These are phyloP conservation scores for Halcyon chelicuti DNA, from an alignment of 2,797 vertebrate species.

Conservation along the genomic window DNA sequence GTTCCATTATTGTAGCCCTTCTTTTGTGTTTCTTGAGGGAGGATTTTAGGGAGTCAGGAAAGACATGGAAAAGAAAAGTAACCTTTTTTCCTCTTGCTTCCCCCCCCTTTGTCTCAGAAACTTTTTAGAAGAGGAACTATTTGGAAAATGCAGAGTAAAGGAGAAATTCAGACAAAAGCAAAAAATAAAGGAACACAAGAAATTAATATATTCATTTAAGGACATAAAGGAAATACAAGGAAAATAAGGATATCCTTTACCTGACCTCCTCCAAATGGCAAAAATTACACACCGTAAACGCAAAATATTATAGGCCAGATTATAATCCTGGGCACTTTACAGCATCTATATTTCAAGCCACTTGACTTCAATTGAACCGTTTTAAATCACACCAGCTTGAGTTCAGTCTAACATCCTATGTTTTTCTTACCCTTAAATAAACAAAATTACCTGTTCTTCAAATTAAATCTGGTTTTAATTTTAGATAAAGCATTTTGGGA, in stretches of 20 bases:
- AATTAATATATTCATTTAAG: not conserved
- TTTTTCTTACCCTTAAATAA: slow-evolving; percentile 51
- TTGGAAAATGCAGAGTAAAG: not conserved
- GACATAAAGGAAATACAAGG: not conserved
- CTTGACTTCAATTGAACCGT: not conserved
- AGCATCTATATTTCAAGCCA: not conserved
- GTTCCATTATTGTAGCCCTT: not conserved
- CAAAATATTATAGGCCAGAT: not conserved
- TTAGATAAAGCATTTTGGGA: slow-evolving; percentile 16
- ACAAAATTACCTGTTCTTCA: slow-evolving; percentile 66
- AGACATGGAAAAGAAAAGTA: not conserved
- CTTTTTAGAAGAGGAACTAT: not conserved
- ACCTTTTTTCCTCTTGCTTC: not conserved
- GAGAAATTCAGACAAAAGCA: not conserved
- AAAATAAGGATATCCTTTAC: not conserved
- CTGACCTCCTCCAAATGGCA: not conserved
- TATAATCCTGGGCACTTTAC: not conserved
- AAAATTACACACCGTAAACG: not conserved
- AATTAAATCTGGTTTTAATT: slow-evolving; percentile 71
- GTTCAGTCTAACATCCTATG: not conserved
- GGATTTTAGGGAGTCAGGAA: not conserved
- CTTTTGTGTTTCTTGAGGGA: not conserved
- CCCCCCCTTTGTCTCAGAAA: not conserved
- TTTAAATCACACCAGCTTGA: slow-evolving; percentile 49
- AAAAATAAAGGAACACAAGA: not conserved